Evolutionary conservation across 2,888 invertebrate genomes (phyloP).

Genomic region (Campoplex capitator): DNA sequence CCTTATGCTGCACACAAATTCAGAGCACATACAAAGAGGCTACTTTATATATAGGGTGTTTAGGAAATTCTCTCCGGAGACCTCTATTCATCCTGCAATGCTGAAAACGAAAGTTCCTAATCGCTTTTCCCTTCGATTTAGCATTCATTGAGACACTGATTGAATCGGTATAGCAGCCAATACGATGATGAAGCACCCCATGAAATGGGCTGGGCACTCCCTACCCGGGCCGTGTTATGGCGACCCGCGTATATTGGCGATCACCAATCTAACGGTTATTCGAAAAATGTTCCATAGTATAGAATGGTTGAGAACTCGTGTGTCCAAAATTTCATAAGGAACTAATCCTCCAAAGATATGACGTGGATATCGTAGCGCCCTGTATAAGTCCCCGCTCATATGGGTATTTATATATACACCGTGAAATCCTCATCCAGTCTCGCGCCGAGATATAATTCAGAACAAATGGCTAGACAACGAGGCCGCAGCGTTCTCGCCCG

Average conservation of each 20-base stretch:
- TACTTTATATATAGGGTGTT: not conserved
- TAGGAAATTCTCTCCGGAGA: not conserved
- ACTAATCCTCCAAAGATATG: not conserved
- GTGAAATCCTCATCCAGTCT: conserved; percentile 37
- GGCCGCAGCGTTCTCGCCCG: conserved; percentile 56
- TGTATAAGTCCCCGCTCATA: not conserved
- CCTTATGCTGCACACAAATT: conserved; percentile 3
- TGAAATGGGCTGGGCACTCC: not conserved
- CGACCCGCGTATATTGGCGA: not conserved
- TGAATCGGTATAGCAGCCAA: not conserved
- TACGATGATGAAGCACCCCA: not conserved
- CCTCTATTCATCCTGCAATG: not conserved
- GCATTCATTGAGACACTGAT: not conserved
- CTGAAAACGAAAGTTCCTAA: not conserved
- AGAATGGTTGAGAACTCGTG: not conserved
- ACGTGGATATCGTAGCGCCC: not conserved
- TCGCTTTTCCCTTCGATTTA: not conserved
- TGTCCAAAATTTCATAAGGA: not conserved
- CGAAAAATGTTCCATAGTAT: not conserved
- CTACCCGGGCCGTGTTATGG: not conserved
- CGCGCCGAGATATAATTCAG: conserved; percentile 65
- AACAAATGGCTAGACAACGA: conserved; percentile 67
- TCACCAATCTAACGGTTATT: not conserved
- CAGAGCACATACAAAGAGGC: not conserved
- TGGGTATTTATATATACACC: conserved; percentile 15